These are phyloP conservation scores for Zoanthus sansibaricus DNA, from an alignment of 92 coral and sea anemone genomes.

Conservation along the genomic window DNA sequence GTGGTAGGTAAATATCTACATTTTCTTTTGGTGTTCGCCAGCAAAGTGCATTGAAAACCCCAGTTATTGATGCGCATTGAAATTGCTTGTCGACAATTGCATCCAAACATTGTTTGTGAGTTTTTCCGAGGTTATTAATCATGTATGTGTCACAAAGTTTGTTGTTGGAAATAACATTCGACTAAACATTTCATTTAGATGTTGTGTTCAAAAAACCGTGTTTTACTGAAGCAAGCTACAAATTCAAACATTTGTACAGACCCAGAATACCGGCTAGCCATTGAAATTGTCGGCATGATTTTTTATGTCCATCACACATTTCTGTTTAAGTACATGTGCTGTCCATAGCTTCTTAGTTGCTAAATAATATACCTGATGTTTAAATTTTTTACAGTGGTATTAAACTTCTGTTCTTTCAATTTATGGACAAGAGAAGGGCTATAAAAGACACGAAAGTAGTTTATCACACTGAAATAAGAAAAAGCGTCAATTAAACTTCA, in stretches of 20 bases:
- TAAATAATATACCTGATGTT: neutral
- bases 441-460: neutral
- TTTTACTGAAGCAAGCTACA: slow-evolving; percentile 13
- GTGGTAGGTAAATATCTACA: slow-evolving; percentile 16
- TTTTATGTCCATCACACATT: neutral
- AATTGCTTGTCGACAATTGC: slow-evolving; percentile 56
- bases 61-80: slow-evolving; percentile 46
- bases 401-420: neutral
- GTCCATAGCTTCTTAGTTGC: slow-evolving; percentile 16
- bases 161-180: slow-evolving; percentile 24
- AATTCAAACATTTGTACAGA: neutral
- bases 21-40: neutral
- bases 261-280: neutral
- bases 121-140: slow-evolving; percentile 35
- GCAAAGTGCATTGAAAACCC: neutral
- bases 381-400: neutral
- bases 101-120: slow-evolving; percentile 55
- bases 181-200: slow-evolving; percentile 45
- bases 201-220: neutral
- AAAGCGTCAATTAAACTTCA: slow-evolving; percentile 31
- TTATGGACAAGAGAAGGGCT: neutral
- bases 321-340: slow-evolving; percentile 20
- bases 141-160: slow-evolving; percentile 15
- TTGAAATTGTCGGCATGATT: neutral
- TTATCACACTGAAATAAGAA: slow-evolving; percentile 12